Evolutionary conservation across 2,113 vertebrate genomes (phyloP).

Genomic region (Muntiacus reevesi): DNA sequence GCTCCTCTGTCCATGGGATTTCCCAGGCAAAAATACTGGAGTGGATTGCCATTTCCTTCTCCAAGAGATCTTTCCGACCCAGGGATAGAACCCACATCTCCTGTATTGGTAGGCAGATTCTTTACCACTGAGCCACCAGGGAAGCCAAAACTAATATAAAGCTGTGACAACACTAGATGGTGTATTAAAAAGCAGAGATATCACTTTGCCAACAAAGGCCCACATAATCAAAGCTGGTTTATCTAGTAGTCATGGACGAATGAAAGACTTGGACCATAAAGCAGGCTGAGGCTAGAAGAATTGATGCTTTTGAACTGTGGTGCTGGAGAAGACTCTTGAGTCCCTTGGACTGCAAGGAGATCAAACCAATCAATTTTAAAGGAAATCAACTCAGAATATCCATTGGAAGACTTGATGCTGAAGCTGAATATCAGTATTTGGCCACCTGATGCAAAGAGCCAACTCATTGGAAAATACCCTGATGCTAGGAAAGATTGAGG

Average conservation of each 20-base stretch:
- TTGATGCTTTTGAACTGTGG: not conserved
- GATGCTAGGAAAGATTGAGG: not conserved
- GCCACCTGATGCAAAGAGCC: not conserved
- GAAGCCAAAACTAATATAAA: not conserved
- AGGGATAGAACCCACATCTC: not conserved
- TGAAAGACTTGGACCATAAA: not conserved
- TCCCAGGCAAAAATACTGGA: not conserved
- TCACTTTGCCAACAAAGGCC: not conserved
- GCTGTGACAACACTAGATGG: not conserved
- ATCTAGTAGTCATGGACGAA: not conserved
- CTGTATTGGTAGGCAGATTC: not conserved
- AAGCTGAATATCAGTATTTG: not conserved
- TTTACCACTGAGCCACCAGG: not conserved
- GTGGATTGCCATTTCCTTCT: not conserved
- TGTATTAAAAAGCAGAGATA: not conserved
- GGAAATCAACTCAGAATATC: not conserved
- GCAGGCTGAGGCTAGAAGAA: not conserved
- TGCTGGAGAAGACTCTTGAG: not conserved
- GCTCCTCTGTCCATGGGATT: not conserved
- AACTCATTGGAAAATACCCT: not conserved
- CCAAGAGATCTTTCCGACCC: accelerated
- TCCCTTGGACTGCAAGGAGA: not conserved
- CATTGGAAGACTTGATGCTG: not conserved
- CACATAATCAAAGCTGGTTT: not conserved
- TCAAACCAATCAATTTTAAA: not conserved